Evolutionary conservation across 2,888 invertebrate genomes (phyloP).

Genomic region (Empis stercorea): DNA sequence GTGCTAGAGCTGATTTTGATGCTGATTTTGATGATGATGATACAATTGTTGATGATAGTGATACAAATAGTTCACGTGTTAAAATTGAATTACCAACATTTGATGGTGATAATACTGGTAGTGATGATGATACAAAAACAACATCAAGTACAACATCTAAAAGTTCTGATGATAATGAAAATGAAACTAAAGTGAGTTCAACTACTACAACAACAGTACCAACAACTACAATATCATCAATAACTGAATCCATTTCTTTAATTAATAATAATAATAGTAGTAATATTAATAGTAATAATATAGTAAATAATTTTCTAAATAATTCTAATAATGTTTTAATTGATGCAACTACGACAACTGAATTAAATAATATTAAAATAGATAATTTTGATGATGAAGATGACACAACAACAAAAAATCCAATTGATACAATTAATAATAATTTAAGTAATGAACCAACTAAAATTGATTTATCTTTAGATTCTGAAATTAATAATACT

Average conservation of each 20-base stretch:
- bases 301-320: neutral
- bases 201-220: slow-evolving; percentile 7
- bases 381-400: neutral
- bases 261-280: slow-evolving; percentile 11
- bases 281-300: neutral
- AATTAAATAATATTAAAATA: neutral
- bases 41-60: slow-evolving; percentile 21
- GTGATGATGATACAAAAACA: slow-evolving; percentile 38
- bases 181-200: slow-evolving; percentile 10
- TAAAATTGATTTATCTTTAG: no score
- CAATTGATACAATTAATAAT: neutral
- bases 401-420: neutral
- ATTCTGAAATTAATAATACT: neutral
- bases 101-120: slow-evolving; percentile 50
- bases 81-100: slow-evolving; percentile 53
- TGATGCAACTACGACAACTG: slow-evolving; percentile 13
- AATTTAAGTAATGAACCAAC: no score
- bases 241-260: slow-evolving; percentile 5
- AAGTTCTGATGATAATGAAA: slow-evolving; percentile 14
- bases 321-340: slow-evolving; percentile 16
- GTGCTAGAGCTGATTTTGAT: slow-evolving; percentile 37
- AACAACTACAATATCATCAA: slow-evolving; percentile 10
- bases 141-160: slow-evolving; percentile 16
- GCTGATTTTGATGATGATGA: slow-evolving; percentile 42
- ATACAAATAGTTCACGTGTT: slow-evolving; percentile 37